Conservation (phyloP, 2,888 invertebrate species). For the Ectobius pallidus region DNA sequence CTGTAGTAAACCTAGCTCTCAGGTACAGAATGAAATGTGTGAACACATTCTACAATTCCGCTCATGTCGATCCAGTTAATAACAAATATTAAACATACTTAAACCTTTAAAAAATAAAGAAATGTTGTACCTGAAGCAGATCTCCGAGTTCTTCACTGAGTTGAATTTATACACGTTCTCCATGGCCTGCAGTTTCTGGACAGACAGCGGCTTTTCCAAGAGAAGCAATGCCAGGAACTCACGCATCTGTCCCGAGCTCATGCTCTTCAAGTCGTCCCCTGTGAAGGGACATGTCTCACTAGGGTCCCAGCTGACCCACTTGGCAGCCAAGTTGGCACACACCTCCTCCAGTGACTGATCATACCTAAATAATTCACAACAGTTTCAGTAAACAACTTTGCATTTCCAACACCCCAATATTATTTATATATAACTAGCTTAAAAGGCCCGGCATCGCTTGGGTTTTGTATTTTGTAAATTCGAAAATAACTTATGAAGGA, state of each 20-base stretch:
- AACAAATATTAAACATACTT: no score
- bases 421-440: no score
- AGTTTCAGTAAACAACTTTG: no score
- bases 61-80: no score
- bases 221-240: conserved; percentile 73
- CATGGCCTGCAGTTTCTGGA: conserved; percentile 65
- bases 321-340: conserved; percentile 62
- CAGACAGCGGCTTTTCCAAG: conserved; percentile 59
- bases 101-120: no score
- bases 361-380: conserved; percentile 64
- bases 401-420: no score
- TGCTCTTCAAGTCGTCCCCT: conserved; percentile 59
- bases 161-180: conserved; percentile 70
- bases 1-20: no score
- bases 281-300: conserved; percentile 56
- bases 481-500: no score
- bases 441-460: no score
- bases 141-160: conserved; percentile 75
- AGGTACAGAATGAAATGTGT: no score
- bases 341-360: conserved; percentile 70
- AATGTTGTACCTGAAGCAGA: conserved; percentile 63
- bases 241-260: conserved; percentile 69
- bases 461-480: no score
- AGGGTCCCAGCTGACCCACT: conserved; percentile 61
- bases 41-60: no score